These are phyloP conservation scores for Mormyrops attenuatus DNA, from an alignment of 2,797 vertebrate species.

Conservation along the genomic window DNA sequence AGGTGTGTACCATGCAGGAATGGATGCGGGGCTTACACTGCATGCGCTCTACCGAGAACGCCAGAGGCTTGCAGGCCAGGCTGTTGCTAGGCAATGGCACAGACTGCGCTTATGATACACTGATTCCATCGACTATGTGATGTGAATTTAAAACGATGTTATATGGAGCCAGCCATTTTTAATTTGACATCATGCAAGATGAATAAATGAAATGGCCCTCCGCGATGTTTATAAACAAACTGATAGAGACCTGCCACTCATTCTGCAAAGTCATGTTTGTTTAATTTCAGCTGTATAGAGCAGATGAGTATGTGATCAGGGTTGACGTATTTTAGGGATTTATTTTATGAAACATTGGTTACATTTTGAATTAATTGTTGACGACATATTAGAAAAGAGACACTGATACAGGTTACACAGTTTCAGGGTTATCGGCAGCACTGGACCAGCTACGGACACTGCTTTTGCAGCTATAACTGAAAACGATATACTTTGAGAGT, in stretches of 20 bases:
- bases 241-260: neutral
- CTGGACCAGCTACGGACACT: neutral
- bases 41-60: neutral
- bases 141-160: conserved; percentile 14
- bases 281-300: neutral
- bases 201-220: neutral
- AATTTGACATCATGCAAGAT: neutral
- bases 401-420: neutral
- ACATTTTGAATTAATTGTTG: neutral
- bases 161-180: neutral
- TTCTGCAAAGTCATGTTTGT: neutral
- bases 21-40: conserved; percentile 2
- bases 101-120: conserved; percentile 15
- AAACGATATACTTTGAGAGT: neutral
- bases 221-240: neutral
- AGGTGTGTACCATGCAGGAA: neutral
- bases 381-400: neutral
- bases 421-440: neutral
- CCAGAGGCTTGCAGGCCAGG: conserved; percentile 7
- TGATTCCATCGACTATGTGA: neutral
- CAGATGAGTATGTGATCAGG: neutral
- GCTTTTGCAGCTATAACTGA: neutral
- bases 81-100: conserved; percentile 20
- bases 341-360: neutral
- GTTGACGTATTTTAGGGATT: neutral